Evolutionary conservation across 1,140 invertebrate genomes (phyloP), one percentile per base, ranked within the genome.

Genomic region (Procambarus virginalis): DNA sequence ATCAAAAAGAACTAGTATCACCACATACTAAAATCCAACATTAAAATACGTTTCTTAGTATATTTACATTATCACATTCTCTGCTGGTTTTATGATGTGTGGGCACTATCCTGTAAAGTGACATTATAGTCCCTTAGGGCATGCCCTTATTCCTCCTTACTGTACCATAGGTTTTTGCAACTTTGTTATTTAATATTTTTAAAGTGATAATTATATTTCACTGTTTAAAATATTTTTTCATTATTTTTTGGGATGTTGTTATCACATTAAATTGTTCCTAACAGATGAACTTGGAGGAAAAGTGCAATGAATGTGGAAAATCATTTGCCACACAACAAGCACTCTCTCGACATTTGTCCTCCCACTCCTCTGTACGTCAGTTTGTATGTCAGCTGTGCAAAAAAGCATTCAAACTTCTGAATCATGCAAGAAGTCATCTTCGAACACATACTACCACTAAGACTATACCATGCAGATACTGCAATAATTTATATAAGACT

Each of bases 311-410:
- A 20, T 90, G 89, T 75, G 64, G 79, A n/a, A 79, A 80, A 34
- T n/a, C 12, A n/a, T 90, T 90, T 73, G 49, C 89, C 20, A 70
- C 55, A 3, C 48, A 70, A 8, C 64, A 81, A 34, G 22, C 77
- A 14, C 84, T 90, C n/a, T 85, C 46, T 14, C 76, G 89, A 12
- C 89, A 90, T 64, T 64, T 90, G 12, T 49, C 78, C 58, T 70
- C 89, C 17, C 89, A 90, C 83, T 90, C 89, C 2, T 86, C 83
- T 22, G 58, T 86, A 55, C 75, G 89, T 22, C 89, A 90, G 84
- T 90, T 70, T 73, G 77, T 79, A 77, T 90, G 89, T 60, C 75
- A 49, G 46, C n/a, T 80, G 60, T 90, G 89, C 49, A 58, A 55
- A 0, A 90, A 90, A 60, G 51, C 82, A 17, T 90, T 90, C 64